These are phyloP conservation scores for Pinctada fucata DNA, from an alignment of 2,888 invertebrate species.

Conservation along the genomic window DNA sequence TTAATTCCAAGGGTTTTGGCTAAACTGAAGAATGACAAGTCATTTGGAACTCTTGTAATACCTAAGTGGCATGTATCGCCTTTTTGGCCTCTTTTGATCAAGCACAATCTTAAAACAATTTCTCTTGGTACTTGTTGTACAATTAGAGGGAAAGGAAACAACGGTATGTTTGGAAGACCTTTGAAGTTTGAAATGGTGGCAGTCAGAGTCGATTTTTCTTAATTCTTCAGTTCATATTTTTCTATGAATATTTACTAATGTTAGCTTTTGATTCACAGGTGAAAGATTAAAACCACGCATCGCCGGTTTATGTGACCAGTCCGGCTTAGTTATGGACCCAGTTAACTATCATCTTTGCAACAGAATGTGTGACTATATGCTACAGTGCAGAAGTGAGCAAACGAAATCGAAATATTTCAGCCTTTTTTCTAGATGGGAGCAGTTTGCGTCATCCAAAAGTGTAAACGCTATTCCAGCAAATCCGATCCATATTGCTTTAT, in stretches of 20 bases:
- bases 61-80: slow-evolving; percentile 24
- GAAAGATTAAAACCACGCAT: not conserved
- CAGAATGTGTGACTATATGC: slow-evolving; percentile 23
- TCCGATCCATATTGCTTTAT: too few relatives aligned
- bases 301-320: not conserved
- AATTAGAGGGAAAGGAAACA: not conserved
- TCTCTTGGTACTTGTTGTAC: not conserved
- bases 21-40: slow-evolving; percentile 22
- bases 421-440: too few relatives aligned
- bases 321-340: not conserved
- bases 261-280: not conserved
- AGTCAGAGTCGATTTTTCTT: slow-evolving; percentile 17
- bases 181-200: not conserved
- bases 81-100: slow-evolving; percentile 25
- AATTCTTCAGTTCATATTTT: slow-evolving; percentile 15
- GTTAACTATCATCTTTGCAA: not conserved
- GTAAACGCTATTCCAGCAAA: too few relatives aligned
- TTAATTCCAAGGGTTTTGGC: slow-evolving; percentile 20
- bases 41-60: slow-evolving; percentile 28
- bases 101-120: not conserved
- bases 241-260: slow-evolving; percentile 6
- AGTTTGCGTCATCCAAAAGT: too few relatives aligned
- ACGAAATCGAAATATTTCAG: too few relatives aligned
- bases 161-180: too few relatives aligned
- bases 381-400: too few relatives aligned